These are phyloP conservation scores for Tylochromis polylepis DNA, from an alignment of 2,113 vertebrate species.

Conservation along the genomic window DNA sequence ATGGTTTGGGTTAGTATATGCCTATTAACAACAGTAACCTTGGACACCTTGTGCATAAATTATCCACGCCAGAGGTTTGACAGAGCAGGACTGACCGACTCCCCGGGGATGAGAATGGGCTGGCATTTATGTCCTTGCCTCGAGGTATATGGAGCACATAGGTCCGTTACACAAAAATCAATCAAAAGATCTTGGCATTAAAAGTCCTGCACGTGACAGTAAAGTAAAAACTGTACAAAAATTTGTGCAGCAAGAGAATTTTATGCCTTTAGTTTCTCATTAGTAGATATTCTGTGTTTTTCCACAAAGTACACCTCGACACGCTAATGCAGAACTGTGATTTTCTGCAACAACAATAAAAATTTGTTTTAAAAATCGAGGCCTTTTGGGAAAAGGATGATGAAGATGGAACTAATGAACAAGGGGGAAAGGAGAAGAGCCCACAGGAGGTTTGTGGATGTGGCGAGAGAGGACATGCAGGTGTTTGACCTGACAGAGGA, in stretches of 20 bases:
- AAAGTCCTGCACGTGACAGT: not conserved
- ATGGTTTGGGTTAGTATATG: rapidly evolving
- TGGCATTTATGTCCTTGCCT: not conserved
- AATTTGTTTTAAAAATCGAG: no score
- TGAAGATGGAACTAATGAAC: not conserved
- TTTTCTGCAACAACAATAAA: not conserved
- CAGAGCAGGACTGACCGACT: not conserved
- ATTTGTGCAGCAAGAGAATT: not conserved
- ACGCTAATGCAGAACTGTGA: not conserved
- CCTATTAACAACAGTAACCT: not conserved
- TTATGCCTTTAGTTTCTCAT: not conserved
- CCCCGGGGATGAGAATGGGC: rapidly evolving
- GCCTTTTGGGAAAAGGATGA: not conserved
- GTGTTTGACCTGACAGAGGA: not conserved
- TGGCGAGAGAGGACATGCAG: not conserved
- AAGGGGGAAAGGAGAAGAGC: not conserved
- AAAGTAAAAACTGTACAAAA: not conserved
- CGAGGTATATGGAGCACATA: not conserved
- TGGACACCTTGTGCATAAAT: not conserved
- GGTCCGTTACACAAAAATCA: not conserved
- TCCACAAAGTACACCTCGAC: not conserved
- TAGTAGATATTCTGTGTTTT: not conserved
- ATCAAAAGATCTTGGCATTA: not conserved
- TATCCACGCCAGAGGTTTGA: not conserved
- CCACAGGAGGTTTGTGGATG: not conserved